A percentile compares a stretch with the other conserved stretches of the same genome.
These are phyloP conservation scores for Calyptommatus sinebrachiatus DNA, from an alignment of 2,113 vertebrate species.

Conservation along the genomic window DNA sequence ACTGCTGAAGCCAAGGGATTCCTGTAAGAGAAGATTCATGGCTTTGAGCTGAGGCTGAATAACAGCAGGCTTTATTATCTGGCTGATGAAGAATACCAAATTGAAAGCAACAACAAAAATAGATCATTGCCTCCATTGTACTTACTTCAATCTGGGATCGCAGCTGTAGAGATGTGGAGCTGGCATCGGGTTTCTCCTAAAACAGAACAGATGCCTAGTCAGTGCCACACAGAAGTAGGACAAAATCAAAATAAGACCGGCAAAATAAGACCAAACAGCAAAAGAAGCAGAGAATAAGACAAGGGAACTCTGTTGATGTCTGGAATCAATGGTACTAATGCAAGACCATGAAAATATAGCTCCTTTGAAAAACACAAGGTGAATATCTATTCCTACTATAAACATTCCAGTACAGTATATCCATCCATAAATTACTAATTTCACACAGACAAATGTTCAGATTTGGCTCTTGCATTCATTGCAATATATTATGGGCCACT, in stretches of 20 bases:
- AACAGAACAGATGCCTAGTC: constrained; percentile 71
- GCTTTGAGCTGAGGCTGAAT: constrained; percentile 42
- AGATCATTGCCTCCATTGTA: constrained; percentile 49
- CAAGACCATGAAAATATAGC: neutral
- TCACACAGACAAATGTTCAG: neutral
- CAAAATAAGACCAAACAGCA: constrained; percentile 40
- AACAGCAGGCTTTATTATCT: constrained; percentile 29
- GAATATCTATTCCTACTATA: constrained; percentile 7
- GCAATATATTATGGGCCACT: neutral
- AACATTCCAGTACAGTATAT: neutral
- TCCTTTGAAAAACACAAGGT: neutral
- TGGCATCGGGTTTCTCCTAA: constrained; percentile 90
- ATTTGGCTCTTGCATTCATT: neutral
- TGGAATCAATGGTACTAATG: neutral
- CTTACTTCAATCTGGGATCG: constrained; percentile 91
- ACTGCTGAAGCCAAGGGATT: constrained; percentile 89
- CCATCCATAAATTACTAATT: neutral
- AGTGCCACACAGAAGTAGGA: constrained; percentile 58
- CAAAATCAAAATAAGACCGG: constrained; percentile 12
- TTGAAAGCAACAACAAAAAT: constrained; percentile 46
- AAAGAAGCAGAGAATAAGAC: neutral
- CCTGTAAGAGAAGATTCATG: constrained; percentile 74
- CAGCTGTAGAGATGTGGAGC: constrained; percentile 84
- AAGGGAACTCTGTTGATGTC: neutral
- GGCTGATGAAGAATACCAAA: constrained; percentile 42